Evolutionary conservation across 2,113 vertebrate genomes (phyloP), one percentile per base, ranked within the genome.

Genomic region (Xenopus laevis): DNA sequence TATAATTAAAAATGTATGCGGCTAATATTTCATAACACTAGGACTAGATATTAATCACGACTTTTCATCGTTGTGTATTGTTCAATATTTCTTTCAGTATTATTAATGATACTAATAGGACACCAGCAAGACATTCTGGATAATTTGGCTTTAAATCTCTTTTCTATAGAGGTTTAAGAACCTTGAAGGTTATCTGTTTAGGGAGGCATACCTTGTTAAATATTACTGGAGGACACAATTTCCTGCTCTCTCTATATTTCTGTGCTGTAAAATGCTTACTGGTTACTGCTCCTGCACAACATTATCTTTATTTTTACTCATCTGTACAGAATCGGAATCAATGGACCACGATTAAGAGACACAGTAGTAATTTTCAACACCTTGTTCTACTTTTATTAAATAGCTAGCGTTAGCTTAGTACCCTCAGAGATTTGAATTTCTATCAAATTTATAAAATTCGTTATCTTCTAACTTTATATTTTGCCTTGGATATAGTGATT

Each of bases 1-100:
- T 81, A 85, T 84, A 86, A 89, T 84, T 84, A 87, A 87, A 87
- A 86, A 85, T 79, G 65, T 79, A 87, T 85, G 78, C 62, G 77
- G 82, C 68, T 78, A 72, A 82, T 89, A 83, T 87, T 89, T 86
- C 84, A 81, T 85, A 87, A 85, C 80, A 77, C 65, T 78, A 77
- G 81, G 65, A 83, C 71, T 81, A 78, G 72, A 66, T 79, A 81
- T 87, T 86, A 87, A 82, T 86, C 82, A 86, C 79, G 80, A 82
- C 81, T 79, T 84, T 85, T 83, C 65, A 72, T 74, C 82, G 76
- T 64, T 77, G 57, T 40, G 71, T 79, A 30, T 16, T 83, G 82
- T 85, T 81, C 59, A 75, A 53, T 81, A 80, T 68, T 79, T 74
- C 81, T 82, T 83, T 77, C 52, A 71, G 40, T 68, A 53, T 71